Conservation (phyloP, 64 coral and sea anemone species). For the Trachythela sp. region DNA sequence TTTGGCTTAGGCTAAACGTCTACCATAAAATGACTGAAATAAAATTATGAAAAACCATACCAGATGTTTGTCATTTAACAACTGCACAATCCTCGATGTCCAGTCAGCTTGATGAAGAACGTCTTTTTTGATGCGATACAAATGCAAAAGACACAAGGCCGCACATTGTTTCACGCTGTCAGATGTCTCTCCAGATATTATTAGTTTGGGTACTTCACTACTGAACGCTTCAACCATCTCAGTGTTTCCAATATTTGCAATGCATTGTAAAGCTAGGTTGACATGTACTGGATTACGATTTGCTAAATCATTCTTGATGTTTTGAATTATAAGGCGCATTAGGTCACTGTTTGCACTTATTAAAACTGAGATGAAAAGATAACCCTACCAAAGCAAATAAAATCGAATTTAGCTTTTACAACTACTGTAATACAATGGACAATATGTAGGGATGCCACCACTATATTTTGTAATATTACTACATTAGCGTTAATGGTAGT, state of each 20-base stretch:
- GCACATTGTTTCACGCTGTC: conserved; percentile 94
- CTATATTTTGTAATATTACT: too few relatives aligned
- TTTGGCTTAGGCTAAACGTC: too few relatives aligned
- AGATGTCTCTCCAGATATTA: conserved; percentile 61
- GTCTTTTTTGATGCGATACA: conserved; percentile 68
- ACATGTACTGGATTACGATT: conserved; percentile 90
- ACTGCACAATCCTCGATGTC: conserved; percentile 98
- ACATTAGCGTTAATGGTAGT: too few relatives aligned
- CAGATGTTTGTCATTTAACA: conserved; percentile 96
- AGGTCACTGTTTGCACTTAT: conserved; percentile 96
- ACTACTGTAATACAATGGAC: too few relatives aligned
- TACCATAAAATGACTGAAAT: not conserved
- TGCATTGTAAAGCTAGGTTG: conserved; percentile 82
- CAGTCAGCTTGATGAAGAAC: conserved; percentile 86
- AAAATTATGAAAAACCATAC: conserved; percentile 37
- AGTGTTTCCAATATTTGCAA: conserved; percentile 89
- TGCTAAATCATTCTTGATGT: conserved; percentile 94
- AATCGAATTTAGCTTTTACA: not conserved
- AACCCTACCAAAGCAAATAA: conserved; percentile 51
- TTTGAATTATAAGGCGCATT: conserved; percentile 88
- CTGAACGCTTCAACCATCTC: conserved; percentile 95
- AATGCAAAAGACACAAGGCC: conserved; percentile 80
- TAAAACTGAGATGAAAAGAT: conserved; percentile 89
- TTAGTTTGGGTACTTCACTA: conserved; percentile 75
- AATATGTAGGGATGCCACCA: too few relatives aligned